phyloP scores from a whole-genome alignment of 2,888 invertebrate species.

The Germaria angustata region DNA sequence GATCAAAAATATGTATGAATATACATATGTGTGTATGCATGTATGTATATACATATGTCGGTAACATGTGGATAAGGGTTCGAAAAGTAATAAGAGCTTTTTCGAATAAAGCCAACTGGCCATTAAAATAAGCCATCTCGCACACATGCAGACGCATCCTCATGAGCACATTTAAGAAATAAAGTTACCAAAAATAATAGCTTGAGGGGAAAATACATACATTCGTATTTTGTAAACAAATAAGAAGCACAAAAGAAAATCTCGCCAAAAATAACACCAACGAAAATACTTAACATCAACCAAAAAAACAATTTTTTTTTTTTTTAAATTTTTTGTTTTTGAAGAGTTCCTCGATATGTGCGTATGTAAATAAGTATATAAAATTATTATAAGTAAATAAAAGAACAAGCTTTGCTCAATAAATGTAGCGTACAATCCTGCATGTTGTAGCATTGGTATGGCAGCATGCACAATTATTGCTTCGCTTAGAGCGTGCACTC shows the following conservation, averaged over 20 bases:
- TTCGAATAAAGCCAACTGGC: neutral
- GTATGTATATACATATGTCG: neutral
- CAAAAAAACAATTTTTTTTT: no score
- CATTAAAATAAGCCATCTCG: neutral
- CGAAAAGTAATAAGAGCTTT: neutral
- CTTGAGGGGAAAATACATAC: no score
- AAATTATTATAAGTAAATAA: no score
- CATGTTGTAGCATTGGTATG: no score
- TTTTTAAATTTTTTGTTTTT: no score
- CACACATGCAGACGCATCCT: neutral
- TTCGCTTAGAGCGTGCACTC: no score
- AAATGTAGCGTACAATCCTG: no score
- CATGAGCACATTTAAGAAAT: neutral
- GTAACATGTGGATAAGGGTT: neutral
- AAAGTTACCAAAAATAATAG: constrained; percentile 7
- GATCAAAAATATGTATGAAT: neutral
- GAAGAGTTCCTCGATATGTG: no score
- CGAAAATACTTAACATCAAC: neutral
- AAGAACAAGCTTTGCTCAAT: no score
- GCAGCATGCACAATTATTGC: no score
- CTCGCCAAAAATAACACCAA: constrained; percentile 40
- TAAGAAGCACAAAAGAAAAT: constrained; percentile 69
- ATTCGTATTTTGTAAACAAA: constrained; percentile 70
- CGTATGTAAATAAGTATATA: no score
- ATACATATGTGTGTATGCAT: neutral